Base-by-base conservation (phyloP, 2,797 vertebrate species). In the Lagodon rhomboides region DNA sequence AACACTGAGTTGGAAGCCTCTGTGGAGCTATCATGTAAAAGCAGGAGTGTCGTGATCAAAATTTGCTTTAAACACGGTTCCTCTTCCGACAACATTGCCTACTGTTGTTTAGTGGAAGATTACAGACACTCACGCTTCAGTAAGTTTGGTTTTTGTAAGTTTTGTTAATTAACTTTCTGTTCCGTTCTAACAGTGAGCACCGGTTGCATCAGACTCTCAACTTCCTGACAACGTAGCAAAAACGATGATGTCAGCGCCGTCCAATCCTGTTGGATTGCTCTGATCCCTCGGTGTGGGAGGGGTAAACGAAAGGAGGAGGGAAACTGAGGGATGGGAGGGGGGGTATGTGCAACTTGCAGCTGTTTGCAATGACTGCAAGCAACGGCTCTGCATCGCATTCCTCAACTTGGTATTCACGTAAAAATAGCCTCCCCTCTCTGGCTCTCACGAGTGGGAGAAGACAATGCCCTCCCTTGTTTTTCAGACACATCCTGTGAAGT, bases 141-240 rank as follows among this genome's bases (percentile, higher is more conserved):
- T 54, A 51, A 58, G 20, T 3, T n/a, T n/a, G n/a, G n/a, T n/a
- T n/a, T n/a, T n/a, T n/a, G n/a, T n/a, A n/a, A n/a, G 5, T 4
- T 17, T 25, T n/a, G 10, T 46, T 73, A 50, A 55, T 47, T 30
- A 8, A 66, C 49, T 75, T 64, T 23, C 22, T 75, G 30, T 38
- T 38, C 17, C 1, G 4, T 60, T 87, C 67, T 69, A 17, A 64
- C 63, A 68, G 44, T 5, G 17, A 85, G 2, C 51, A 86, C 73
- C 69, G 55, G 87, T 92, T 96, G 94, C 95, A 94, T 96, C 95
- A 97, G 95, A 88, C 79, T 84, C 16, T 22, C 47, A 72, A 93
- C 93, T 94, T 93, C 95, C 93, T 82, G 90, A 89, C 91, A 94
- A 93, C 56, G 56, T 88, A 80, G 88, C 86, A 70, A 78, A 68